Conservation (phyloP, 2,888 invertebrate species). For the Eupithecia abbreviata region DNA sequence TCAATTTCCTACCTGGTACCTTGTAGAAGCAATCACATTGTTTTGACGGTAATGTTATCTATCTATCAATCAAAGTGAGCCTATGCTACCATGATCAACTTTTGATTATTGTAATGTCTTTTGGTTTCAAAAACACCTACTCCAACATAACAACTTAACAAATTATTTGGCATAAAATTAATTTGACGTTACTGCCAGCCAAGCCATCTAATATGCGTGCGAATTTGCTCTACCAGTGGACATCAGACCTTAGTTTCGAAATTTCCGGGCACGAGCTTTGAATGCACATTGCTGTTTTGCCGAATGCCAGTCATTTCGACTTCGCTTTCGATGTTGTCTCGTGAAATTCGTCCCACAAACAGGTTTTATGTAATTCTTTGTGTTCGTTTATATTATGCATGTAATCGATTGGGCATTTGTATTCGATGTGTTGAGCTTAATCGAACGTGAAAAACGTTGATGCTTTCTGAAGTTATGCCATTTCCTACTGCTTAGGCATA, state of each 20-base stretch:
- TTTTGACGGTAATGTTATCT: too few relatives aligned
- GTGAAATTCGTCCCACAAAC: constrained; percentile 25
- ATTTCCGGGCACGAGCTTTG: constrained; percentile 25
- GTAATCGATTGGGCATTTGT: constrained; percentile 10
- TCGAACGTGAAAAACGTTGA: constrained; percentile 2
- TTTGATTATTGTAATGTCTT: background rate
- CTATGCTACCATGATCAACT: background rate
- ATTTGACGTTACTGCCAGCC: too few relatives aligned
- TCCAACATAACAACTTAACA: background rate
- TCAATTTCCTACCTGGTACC: too few relatives aligned
- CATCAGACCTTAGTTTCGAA: constrained; percentile 20
- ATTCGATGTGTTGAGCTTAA: background rate
- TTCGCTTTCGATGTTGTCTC: constrained; percentile 32
- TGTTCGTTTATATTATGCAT: background rate
- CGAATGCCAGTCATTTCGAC: constrained; percentile 24
- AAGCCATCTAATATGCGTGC: background rate
- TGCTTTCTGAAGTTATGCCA: background rate
- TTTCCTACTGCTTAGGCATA: background rate
- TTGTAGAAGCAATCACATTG: background rate
- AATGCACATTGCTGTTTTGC: constrained; percentile 16
- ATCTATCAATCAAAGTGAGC: background rate
- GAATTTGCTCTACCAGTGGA: constrained; percentile 5
- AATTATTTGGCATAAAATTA: background rate
- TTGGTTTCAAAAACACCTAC: background rate
- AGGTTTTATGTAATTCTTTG: constrained; percentile 21